Percentiles rank a stretch among this genome's conserved stretches.
Conservation (phyloP, 1,140 invertebrate genomes). For the Achatina immaculata region DNA sequence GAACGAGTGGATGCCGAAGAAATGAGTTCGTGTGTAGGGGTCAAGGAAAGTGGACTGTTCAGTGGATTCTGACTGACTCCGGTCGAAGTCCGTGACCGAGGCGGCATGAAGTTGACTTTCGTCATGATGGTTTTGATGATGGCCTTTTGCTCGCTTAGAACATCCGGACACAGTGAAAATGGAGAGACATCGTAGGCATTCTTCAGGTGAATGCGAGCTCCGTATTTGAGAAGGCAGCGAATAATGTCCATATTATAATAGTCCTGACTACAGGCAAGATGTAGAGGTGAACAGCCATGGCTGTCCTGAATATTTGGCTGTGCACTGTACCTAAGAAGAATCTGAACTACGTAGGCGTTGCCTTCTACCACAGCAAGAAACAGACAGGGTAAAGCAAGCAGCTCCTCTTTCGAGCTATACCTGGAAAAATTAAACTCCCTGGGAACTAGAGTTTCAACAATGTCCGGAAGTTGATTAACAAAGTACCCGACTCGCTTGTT, state of each 20-base stretch:
- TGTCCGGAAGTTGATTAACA: slow-evolving; percentile 29
- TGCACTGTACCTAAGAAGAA: slow-evolving; percentile 75
- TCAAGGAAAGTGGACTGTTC: neutral
- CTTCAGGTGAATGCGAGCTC: slow-evolving; percentile 71
- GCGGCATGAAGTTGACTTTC: slow-evolving; percentile 10
- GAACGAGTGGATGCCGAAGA: slow-evolving; percentile 28
- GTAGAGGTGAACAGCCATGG: slow-evolving; percentile 75
- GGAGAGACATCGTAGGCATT: slow-evolving; percentile 72
- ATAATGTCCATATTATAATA: slow-evolving; percentile 74
- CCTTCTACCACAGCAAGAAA: slow-evolving; percentile 74
- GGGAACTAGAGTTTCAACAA: slow-evolving; percentile 24
- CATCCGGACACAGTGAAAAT: slow-evolving; percentile 62
- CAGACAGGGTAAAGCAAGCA: slow-evolving; percentile 74
- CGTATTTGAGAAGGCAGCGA: slow-evolving; percentile 73
- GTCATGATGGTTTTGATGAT: slow-evolving; percentile 65
- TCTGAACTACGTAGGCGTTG: slow-evolving; percentile 72
- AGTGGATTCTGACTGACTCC: slow-evolving; percentile 23
- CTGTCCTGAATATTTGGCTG: slow-evolving; percentile 72
- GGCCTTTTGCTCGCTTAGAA: slow-evolving; percentile 69
- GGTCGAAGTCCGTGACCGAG: slow-evolving; percentile 26
- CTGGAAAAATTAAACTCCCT: neutral
- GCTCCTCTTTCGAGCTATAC: slow-evolving; percentile 71
- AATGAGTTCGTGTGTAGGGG: neutral
- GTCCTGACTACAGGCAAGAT: slow-evolving; percentile 74
- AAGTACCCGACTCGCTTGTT: neutral